Evolutionary conservation across 2,113 vertebrate genomes (phyloP), one percentile per base, ranked within the genome.

Genomic region (Pachypanchax playfairii): DNA sequence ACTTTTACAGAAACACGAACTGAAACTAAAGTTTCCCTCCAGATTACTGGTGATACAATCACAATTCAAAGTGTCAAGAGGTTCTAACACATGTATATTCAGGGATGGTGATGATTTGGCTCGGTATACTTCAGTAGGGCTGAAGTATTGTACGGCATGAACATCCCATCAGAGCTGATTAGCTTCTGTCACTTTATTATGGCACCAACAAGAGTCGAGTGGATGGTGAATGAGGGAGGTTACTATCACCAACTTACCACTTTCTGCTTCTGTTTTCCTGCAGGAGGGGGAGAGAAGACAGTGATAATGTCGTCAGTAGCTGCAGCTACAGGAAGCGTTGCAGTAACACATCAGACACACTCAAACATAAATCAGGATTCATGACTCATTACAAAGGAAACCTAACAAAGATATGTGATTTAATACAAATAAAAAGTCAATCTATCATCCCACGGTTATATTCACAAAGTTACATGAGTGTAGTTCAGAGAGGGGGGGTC

Each of bases 261-360:
- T 96, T 98, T 98, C 82, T 98, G 96, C 91, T 98, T 98, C 95
- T 98, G 96, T 89, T 98, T 98, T 85, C 96, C 96, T 98, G 92
- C 83, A 91, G 90, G 91, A 88, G 84, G 94, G n/a, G 92, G 85
- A 87, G 85, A 85, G 81, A 88, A 85, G 70, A 87, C 73, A 84
- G 71, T 35, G 59, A 84, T 17, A 77, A 59, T 13, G 66, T 55
- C 48, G 77, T 91, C 84, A 91, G 83, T 77, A 60, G 51, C 79
- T 53, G 76, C 55, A 20, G 38, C 49, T 7, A 20, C 49, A 18
- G 26, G 51, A 31, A 59, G 36, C 24, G 6, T 74, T 50, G 10
- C 67, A 59, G 57, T 2, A 55, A 44, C 20, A 67, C 44, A 36
- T 58, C 39, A 63, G 3, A 77, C 52, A 71, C 18, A 41, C 41